phyloP scores from a whole-genome alignment of 2,797 vertebrate genomes.

The Pitangus sulphuratus region DNA sequence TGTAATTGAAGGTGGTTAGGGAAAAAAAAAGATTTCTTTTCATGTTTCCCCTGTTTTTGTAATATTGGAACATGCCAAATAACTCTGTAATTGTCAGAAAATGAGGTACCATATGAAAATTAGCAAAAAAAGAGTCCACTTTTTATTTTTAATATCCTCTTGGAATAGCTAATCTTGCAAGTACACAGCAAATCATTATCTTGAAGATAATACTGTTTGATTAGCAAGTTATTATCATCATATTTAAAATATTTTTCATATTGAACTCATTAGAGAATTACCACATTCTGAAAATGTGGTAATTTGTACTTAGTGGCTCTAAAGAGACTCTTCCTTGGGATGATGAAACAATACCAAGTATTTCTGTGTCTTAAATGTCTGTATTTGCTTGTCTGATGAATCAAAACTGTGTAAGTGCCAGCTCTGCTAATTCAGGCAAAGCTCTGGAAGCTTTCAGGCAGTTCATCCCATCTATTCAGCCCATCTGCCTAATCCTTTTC shows the following conservation, averaged over 20 bases:
- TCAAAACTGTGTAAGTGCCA: background rate
- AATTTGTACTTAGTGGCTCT: background rate
- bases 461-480: background rate
- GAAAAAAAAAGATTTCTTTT: background rate
- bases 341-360: background rate
- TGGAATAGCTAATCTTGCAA: background rate
- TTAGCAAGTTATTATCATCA: background rate
- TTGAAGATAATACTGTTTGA: background rate
- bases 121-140: fast-evolving
- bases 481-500: background rate
- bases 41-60: background rate
- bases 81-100: background rate
- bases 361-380: background rate
- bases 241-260: background rate
- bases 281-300: background rate
- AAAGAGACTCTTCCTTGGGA: background rate
- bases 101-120: background rate
- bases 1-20: background rate
- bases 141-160: fast-evolving
- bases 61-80: background rate
- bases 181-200: background rate
- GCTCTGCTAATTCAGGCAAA: background rate
- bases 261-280: background rate
- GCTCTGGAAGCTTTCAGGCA: background rate
- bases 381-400: background rate